Percentiles rank a stretch among this genome's conserved stretches.
phyloP scores from a whole-genome alignment of 2,113 vertebrate species.

The Myrmecobius fasciatus region DNA sequence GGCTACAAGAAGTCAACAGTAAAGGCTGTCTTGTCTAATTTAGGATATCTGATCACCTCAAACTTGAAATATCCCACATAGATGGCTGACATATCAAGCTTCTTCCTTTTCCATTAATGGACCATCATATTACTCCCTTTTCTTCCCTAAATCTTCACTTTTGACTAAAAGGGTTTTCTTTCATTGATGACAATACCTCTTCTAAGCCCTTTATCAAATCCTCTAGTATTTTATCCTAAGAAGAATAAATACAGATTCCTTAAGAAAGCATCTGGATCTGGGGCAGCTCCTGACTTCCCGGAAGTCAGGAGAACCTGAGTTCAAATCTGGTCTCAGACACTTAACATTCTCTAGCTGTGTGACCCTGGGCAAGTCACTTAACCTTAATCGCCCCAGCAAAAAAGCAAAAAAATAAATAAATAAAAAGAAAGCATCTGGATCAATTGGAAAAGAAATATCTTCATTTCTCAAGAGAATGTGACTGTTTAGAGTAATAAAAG shows the following conservation, averaged over 20 bases:
- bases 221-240: background rate
- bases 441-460: background rate
- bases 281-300: too few relatives aligned
- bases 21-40: background rate
- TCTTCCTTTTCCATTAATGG: background rate
- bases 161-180: background rate
- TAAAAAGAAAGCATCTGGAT: background rate
- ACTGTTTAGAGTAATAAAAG: background rate
- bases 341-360: too few relatives aligned
- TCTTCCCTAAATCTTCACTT: background rate
- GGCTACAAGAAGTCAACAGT: background rate
- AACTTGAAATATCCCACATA: background rate
- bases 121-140: background rate
- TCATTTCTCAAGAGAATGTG: too few relatives aligned
- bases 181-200: background rate
- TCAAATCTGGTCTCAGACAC: too few relatives aligned
- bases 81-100: background rate
- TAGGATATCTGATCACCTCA: background rate
- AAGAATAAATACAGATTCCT: background rate
- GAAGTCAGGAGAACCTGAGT: too few relatives aligned
- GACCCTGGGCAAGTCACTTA: too few relatives aligned
- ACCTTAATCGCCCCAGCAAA: too few relatives aligned
- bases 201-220: background rate
- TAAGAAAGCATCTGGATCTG: background rate
- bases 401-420: too few relatives aligned